A percentile compares a stretch with the other conserved stretches of the same genome.
Conservation (phyloP, 1,140 invertebrate genomes). For the Ips typographus region DNA sequence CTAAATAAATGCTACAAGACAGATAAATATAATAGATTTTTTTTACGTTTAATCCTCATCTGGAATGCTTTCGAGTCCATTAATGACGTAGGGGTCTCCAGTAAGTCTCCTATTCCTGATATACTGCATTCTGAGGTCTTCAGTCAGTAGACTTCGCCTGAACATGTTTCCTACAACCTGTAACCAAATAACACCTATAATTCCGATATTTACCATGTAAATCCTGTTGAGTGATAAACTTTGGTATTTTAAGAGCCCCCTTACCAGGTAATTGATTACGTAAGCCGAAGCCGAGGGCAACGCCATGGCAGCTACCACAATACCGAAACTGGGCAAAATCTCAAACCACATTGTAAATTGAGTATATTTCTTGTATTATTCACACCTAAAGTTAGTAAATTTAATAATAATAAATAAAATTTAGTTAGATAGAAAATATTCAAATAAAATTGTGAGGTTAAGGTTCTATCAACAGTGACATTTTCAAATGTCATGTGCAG, state of each 20-base stretch:
- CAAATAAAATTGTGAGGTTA: too few species aligned
- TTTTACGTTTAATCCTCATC: slow-evolving; percentile 45
- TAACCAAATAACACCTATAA: background rate
- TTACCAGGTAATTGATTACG: slow-evolving; percentile 58
- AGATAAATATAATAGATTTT: too few species aligned
- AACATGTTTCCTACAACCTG: slow-evolving; percentile 34
- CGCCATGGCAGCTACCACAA: slow-evolving; percentile 58
- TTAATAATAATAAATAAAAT: too few species aligned
- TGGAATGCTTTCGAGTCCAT: slow-evolving; percentile 58
- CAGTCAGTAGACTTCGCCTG: slow-evolving; percentile 29
- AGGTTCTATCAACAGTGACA: too few species aligned
- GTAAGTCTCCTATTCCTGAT: slow-evolving; percentile 37
- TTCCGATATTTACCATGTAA: background rate
- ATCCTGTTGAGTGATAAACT: slow-evolving; percentile 13
- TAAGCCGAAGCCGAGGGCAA: slow-evolving; percentile 60
- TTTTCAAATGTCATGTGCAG: too few species aligned
- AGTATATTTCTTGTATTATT: background rate
- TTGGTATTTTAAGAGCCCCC: slow-evolving; percentile 54
- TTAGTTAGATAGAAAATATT: too few species aligned
- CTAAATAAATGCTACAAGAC: too few species aligned
- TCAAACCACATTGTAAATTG: slow-evolving; percentile 63
- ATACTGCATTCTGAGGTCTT: slow-evolving; percentile 36
- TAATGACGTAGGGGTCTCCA: slow-evolving; percentile 41
- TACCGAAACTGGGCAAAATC: slow-evolving; percentile 60
- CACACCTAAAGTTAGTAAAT: too few species aligned